A percentile compares a stretch with the other conserved stretches of the same genome.
Evolutionary conservation across 1,140 invertebrate species (phyloP).

Genomic region (Hetaerina americana): DNA sequence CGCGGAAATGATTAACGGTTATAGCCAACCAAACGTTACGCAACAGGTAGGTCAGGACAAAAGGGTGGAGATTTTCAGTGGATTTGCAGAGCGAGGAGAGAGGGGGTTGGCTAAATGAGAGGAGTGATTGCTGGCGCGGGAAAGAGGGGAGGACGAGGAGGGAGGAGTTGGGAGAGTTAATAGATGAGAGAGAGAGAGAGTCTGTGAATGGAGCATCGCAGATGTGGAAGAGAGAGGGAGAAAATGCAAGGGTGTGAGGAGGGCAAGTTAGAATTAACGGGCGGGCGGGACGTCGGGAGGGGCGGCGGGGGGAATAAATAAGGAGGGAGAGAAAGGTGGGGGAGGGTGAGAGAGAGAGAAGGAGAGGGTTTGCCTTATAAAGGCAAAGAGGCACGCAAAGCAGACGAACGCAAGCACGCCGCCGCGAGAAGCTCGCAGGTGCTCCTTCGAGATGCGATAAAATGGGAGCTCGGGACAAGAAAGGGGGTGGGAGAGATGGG

Average conservation of each 20-base stretch:
- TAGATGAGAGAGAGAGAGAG: constrained; percentile 1
- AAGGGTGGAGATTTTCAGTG: constrained; percentile 1
- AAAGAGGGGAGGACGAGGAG: no score
- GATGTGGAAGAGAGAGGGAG: background rate
- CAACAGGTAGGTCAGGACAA: background rate
- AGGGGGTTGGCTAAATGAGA: no score
- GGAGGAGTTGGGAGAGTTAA: no score
- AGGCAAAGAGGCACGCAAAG: no score
- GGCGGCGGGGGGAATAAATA: background rate
- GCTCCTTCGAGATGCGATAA: background rate
- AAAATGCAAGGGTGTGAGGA: background rate
- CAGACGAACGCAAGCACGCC: background rate
- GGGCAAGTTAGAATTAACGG: no score
- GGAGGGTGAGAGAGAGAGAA: background rate
- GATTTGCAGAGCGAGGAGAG: background rate
- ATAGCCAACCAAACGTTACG: background rate
- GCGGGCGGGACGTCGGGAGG: no score
- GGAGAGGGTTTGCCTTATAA: no score
- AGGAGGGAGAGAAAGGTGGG: background rate
- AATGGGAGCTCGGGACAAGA: no score
- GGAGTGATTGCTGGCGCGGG: no score
- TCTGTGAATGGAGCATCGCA: no score
- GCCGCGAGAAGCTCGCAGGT: background rate
- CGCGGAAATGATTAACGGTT: background rate
- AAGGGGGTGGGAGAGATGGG: no score